Evolutionary conservation across 2,113 vertebrate species (phyloP).

Genomic region (Takifugu flavidus): DNA sequence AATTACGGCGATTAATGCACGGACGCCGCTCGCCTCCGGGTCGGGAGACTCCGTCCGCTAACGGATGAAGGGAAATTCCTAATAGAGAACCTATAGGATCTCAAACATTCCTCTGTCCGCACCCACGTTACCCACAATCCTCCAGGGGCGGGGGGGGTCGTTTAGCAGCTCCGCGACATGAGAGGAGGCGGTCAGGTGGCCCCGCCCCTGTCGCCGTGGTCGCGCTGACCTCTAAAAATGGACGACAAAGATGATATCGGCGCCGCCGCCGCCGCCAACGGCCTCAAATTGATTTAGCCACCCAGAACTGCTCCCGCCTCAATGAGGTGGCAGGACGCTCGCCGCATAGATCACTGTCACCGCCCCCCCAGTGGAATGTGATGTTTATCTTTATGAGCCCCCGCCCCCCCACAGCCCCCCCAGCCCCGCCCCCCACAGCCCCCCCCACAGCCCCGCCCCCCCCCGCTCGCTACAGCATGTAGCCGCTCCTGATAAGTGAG

Average conservation of each 20-base stretch:
- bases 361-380: slow-evolving; percentile 70
- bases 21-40: slow-evolving; percentile 35
- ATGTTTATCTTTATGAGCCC: slow-evolving; percentile 74
- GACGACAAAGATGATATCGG: slow-evolving; percentile 72
- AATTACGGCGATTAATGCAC: slow-evolving; percentile 61
- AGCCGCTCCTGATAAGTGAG: slow-evolving; percentile 58
- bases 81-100: slow-evolving; percentile 46
- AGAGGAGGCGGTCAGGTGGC: slow-evolving; percentile 46
- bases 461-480: slow-evolving; percentile 23
- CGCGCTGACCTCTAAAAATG: slow-evolving; percentile 67
- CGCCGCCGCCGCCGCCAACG: slow-evolving; percentile 54
- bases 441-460: not conserved
- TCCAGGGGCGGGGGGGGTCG: slow-evolving; percentile 37
- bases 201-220: slow-evolving; percentile 59
- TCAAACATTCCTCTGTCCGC: slow-evolving; percentile 21
- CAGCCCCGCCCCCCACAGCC: not conserved
- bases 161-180: slow-evolving; percentile 32
- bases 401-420: not conserved
- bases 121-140: slow-evolving; percentile 58
- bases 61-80: slow-evolving; percentile 39
- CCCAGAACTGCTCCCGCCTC: slow-evolving; percentile 66
- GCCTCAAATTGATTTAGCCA: slow-evolving; percentile 73
- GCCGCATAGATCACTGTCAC: slow-evolving; percentile 72
- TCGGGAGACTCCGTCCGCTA: slow-evolving; percentile 43
- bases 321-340: slow-evolving; percentile 62